Evolutionary conservation across 2,888 invertebrate genomes (phyloP), one percentile per base, ranked within the genome.

Genomic region (Seira ritae): DNA sequence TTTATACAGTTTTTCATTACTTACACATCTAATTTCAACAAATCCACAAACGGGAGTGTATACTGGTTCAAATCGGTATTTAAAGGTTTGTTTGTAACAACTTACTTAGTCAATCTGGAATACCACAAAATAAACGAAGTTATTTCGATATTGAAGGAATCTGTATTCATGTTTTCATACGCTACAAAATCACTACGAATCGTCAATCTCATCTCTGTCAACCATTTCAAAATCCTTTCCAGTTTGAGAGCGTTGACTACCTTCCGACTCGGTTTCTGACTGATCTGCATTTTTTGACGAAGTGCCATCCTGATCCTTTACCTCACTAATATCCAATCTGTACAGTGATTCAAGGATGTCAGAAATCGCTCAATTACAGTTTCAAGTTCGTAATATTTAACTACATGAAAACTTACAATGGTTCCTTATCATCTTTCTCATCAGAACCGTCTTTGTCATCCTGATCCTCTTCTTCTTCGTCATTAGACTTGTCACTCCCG

Each of bases 161-260:
- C 71, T 46, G 71, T 19, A 24, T 71, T 31, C 46, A 17, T 24
- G 15, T 66, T 31, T 31, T 31, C n/a, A 31, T 23, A 24, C 31
- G 69, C 60, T 42, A 1, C 0, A 19, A 55, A 23, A 69, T 79
- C 77, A 88, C 86, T 88, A 89, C 55, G 89, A 86, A 68, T 90
- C 81, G 71, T 81, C 90, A 70, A 90, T 89, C 80, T 92, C 91
- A 72, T 90, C 91, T 86, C 90, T 93, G 89, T 96, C 95, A 73
- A 97, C 94, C 90, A 96, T 96, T 92, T 96, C 97, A 91, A 96
- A 96, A 92, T 97, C 96, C 89, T 95, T 94, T 88, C 95, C 96
- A 0, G 95, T 95, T 87, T 95, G 95, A 15, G 95, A 95, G 77
- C 95, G 93, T 90, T 95, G 94, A 89, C 95, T 95, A 22, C 87